These are phyloP conservation scores for Sphaerophoria taeniata DNA, from an alignment of 2,888 invertebrate genomes.

Conservation along the genomic window DNA sequence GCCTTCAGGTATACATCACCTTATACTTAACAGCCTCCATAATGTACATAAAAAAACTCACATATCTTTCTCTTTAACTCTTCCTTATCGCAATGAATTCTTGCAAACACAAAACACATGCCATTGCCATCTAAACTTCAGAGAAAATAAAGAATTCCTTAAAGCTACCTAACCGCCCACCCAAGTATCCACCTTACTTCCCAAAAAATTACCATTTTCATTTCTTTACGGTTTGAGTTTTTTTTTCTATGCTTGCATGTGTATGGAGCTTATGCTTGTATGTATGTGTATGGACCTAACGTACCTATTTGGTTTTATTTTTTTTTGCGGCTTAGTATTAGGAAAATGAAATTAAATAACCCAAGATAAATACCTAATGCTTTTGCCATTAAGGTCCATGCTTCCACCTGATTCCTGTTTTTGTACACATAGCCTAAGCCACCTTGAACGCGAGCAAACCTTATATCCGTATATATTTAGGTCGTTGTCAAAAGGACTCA, in stretches of 20 bases:
- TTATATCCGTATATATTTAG: conserved; percentile 2
- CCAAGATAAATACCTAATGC: conserved; percentile 72
- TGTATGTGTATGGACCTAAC: conserved; percentile 42
- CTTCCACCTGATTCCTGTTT: conserved; percentile 64
- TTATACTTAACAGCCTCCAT: not conserved
- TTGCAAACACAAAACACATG: conserved; percentile 24
- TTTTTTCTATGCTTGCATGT: not conserved
- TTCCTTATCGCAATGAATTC: conserved; percentile 6
- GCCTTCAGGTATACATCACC: not conserved
- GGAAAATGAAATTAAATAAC: conserved; percentile 71
- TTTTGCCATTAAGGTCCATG: conserved; percentile 64
- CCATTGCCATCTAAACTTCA: conserved; percentile 16
- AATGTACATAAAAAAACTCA: not conserved
- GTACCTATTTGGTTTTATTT: conserved; percentile 29
- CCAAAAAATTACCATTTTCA: conserved; percentile 30
- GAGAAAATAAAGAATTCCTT: conserved; percentile 33
- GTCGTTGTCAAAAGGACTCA: conserved; percentile 26
- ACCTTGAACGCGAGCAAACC: conserved; percentile 20
- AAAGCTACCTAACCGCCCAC: conserved; percentile 8
- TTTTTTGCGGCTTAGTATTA: conserved; percentile 56
- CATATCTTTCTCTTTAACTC: conserved; percentile 10
- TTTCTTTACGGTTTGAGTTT: not conserved
- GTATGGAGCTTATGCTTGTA: not conserved
- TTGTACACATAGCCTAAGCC: conserved; percentile 49
- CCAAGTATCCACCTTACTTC: not conserved